A percentile compares a stretch with the other conserved stretches of the same genome.
Conservation (phyloP, 2,113 vertebrate species). For the Elephas maximus region DNA sequence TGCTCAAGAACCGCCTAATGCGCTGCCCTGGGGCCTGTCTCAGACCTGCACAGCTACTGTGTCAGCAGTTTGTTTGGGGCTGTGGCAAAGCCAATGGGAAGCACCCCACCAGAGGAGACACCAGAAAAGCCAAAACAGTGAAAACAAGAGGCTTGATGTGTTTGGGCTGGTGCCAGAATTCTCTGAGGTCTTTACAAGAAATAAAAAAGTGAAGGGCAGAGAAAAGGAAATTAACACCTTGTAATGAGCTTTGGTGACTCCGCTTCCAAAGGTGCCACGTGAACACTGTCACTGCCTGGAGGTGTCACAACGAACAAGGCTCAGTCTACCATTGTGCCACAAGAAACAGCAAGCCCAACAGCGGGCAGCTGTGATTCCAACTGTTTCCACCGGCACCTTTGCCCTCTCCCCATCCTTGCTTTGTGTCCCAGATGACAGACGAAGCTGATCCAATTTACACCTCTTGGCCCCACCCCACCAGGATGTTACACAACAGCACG, state of each 20-base stretch:
- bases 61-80: neutral
- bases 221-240: neutral
- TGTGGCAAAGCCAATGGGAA: neutral
- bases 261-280: neutral
- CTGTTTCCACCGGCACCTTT: neutral
- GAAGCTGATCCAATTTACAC: neutral
- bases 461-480: neutral
- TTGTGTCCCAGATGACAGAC: neutral
- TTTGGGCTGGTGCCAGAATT: neutral
- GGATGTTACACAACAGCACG: fast-evolving
- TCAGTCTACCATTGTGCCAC: fast-evolving
- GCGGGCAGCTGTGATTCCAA: fast-evolving
- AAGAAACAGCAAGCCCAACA: fast-evolving
- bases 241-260: neutral
- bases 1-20: neutral
- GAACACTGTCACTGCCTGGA: fast-evolving
- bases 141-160: neutral
- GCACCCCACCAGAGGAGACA: neutral
- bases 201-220: neutral
- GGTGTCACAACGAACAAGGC: fast-evolving
- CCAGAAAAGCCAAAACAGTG: neutral
- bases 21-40: neutral
- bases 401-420: fast-evolving
- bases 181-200: neutral
- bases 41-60: neutral